phyloP scores from a whole-genome alignment of 2,113 vertebrate genomes.

The Telmatochromis sp. region DNA sequence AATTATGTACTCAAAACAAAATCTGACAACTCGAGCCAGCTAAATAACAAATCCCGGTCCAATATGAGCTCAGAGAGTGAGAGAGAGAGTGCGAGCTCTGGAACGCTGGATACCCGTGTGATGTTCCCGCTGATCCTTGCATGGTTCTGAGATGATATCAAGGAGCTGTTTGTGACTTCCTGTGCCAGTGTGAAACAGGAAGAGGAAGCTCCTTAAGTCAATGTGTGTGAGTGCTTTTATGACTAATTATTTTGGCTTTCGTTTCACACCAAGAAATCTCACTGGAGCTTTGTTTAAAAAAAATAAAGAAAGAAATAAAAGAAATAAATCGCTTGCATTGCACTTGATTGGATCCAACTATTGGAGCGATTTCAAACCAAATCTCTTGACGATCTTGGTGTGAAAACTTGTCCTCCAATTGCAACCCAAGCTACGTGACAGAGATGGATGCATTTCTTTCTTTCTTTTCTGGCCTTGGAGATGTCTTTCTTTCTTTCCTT shows the following conservation, averaged over 20 bases:
- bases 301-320: accelerated
- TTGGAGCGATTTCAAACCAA: conserved; percentile 42
- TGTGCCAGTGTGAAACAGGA: conserved; percentile 29
- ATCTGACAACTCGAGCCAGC: conserved; percentile 18
- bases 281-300: not conserved
- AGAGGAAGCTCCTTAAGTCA: conserved; percentile 39
- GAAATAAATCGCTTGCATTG: not conserved
- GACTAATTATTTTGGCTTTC: conserved; percentile 55
- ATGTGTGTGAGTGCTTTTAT: conserved; percentile 51
- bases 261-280: conserved; percentile 60
- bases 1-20: conserved; percentile 40
- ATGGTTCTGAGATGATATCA: conserved; percentile 38
- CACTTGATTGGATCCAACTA: conserved; percentile 19
- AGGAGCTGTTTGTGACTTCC: conserved; percentile 24
- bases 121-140: conserved; percentile 26
- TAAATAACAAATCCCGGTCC: conserved; percentile 32
- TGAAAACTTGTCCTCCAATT: conserved; percentile 53
- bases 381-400: conserved; percentile 58
- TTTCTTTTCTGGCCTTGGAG: conserved; percentile 42
- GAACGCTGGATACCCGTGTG: conserved; percentile 34
- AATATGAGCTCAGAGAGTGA: not conserved
- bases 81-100: conserved; percentile 9
- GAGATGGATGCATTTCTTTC: conserved; percentile 46
- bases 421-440: conserved; percentile 30
- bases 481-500: conserved; percentile 18